Evolutionary conservation across 2,797 vertebrate species (phyloP), one percentile per base, ranked within the genome.

Genomic region (Clarias fuscus): DNA sequence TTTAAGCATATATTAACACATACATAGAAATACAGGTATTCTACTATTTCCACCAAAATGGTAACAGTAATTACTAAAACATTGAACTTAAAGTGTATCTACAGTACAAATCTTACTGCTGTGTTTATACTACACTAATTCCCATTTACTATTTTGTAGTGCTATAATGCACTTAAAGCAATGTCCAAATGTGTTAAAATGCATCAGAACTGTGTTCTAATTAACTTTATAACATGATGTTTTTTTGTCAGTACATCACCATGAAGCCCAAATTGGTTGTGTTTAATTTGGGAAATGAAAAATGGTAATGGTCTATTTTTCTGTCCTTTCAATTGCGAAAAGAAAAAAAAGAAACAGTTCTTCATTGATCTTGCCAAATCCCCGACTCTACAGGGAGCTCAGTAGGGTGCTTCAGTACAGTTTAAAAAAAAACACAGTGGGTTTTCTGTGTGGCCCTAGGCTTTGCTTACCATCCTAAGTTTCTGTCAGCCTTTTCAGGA

Each of bases 381-480:
- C 58, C 56, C 24, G 86, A 79, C 81, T 59, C 85, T 43, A 59
- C 65, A 83, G 85, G 65, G 33, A 86, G 56, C 81, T 68, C 89
- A 88, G 83, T 77, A 82, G 87, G 88, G 90, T 92, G 92, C 92
- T 90, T 91, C 89, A 83, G 77, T 84, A 72, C 80, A 91, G 90
- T 86, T 30, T 0, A 13, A 10, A 17, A 53, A 82, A 75, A 22
- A 14, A n/a, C 13, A 20, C 33, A 18, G 53, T 59, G 30, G 61
- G 33, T 40, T 86, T 73, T 59, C 73, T 27, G 48, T 20, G 48
- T 43, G 71, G 37, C 86, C 64, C 18, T 48, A 67, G 90, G 84
- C 48, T 56, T 59, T 40, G 14, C 64, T 70, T 79, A 62, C 61
- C 67, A 76, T 77, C 30, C 61, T 20, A 75, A 65, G 88, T 86